Conservation (phyloP, 2,113 vertebrate genomes). For the Camarhynchus parvulus region DNA sequence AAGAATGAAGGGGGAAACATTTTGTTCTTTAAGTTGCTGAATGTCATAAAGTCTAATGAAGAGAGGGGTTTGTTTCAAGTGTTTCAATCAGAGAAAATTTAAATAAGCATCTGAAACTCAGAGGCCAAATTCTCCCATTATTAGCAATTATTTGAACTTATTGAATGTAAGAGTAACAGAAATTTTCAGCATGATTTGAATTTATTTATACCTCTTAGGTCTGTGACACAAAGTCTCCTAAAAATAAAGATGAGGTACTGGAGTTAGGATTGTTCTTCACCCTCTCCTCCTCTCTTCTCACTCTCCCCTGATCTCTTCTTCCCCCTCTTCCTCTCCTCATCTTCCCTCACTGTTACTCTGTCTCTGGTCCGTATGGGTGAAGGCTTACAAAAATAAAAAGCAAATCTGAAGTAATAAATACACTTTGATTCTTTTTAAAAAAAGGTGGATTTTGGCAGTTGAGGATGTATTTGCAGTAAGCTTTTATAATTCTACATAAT, state of each 20-base stretch:
- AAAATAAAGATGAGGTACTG: background rate
- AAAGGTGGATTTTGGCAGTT: background rate
- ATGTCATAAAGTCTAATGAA: background rate
- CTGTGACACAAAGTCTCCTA: rapidly evolving
- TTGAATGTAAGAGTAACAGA: background rate
- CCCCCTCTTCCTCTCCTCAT: background rate
- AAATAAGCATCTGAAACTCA: background rate
- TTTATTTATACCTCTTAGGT: background rate
- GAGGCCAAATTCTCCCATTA: background rate
- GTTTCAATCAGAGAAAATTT: background rate
- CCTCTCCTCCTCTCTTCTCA: background rate
- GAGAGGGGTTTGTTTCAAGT: background rate
- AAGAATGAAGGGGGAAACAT: background rate
- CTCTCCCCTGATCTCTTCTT: background rate
- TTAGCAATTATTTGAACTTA: background rate
- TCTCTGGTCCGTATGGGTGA: background rate
- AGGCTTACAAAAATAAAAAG: background rate
- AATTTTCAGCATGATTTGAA: background rate
- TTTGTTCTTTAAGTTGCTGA: background rate
- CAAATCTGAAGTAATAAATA: background rate
- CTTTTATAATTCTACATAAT: background rate
- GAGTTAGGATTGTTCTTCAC: background rate
- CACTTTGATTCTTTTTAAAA: background rate
- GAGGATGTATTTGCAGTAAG: background rate
- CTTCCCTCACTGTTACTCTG: background rate